Conservation (phyloP, 1,140 invertebrate genomes). For the Cydia pomonella region DNA sequence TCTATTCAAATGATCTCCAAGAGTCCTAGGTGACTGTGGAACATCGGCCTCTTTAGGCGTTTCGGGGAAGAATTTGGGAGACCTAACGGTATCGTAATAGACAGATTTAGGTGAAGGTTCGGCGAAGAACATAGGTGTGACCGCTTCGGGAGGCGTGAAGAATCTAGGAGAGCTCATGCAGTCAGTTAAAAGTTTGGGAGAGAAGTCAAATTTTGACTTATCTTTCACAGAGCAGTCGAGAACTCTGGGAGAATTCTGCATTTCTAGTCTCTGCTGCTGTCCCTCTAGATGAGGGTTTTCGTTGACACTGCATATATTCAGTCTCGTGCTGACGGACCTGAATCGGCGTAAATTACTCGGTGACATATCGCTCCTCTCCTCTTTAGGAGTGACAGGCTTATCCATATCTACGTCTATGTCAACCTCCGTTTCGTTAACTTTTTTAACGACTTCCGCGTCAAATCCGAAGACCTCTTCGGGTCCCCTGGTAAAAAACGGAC, state of each 20-base stretch:
- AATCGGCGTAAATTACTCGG: constrained; percentile 67
- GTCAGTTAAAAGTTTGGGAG: constrained; percentile 67
- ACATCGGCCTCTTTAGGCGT: constrained; percentile 65
- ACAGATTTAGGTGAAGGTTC: constrained; percentile 73
- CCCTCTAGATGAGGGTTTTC: constrained; percentile 60
- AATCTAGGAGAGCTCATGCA: constrained; percentile 67
- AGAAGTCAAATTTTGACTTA: constrained; percentile 75
- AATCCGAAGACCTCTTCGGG: constrained; percentile 70
- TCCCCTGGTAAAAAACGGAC: constrained; percentile 63
- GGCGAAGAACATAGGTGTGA: constrained; percentile 73
- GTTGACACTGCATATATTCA: constrained; percentile 72
- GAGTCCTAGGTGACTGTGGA: constrained; percentile 66
- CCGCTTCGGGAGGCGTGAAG: constrained; percentile 72
- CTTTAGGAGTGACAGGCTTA: constrained; percentile 50
- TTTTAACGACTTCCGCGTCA: constrained; percentile 58
- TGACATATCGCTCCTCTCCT: constrained; percentile 54
- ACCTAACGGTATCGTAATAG: constrained; percentile 70
- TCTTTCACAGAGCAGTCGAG: constrained; percentile 72
- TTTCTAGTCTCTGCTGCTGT: constrained; percentile 64
- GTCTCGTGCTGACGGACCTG: constrained; percentile 68
- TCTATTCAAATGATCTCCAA: constrained; percentile 70
- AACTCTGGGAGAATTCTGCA: constrained; percentile 73
- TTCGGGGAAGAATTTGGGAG: constrained; percentile 72
- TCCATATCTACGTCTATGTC: constrained; percentile 46
- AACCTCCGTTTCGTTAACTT: constrained; percentile 46